phyloP scores from a whole-genome alignment of 2,113 vertebrate genomes.

The Polyodon spathula region DNA sequence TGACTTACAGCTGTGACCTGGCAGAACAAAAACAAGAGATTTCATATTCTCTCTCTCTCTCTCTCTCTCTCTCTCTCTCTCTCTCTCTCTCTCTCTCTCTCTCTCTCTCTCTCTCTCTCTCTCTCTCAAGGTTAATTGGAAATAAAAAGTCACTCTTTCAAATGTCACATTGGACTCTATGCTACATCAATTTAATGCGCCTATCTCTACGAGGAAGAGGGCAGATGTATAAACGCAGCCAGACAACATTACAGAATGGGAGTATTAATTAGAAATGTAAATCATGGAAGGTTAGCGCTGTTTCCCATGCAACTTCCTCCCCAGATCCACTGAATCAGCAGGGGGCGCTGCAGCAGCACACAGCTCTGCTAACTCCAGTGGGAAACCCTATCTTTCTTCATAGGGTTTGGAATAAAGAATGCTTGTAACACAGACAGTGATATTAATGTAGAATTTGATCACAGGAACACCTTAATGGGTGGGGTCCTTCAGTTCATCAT shows the following conservation, averaged over 20 bases:
- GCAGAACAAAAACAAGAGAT: neutral
- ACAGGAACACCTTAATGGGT: too few relatives aligned
- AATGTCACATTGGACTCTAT: conserved; percentile 10
- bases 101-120: neutral
- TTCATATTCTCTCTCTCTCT: conserved; percentile 6
- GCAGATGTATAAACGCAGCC: conserved; percentile 43
- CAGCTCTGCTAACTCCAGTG: neutral
- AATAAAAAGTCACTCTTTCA: conserved; percentile 4
- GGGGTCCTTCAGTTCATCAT: too few relatives aligned
- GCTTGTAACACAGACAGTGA: too few relatives aligned
- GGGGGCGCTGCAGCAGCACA: neutral
- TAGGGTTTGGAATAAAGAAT: too few relatives aligned
- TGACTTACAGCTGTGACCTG: neutral
- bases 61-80: conserved; percentile 21
- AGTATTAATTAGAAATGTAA: conserved; percentile 55
- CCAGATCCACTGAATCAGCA: conserved; percentile 19
- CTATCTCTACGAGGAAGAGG: conserved; percentile 17
- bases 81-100: conserved; percentile 10
- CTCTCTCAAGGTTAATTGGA: neutral
- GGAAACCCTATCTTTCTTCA: too few relatives aligned
- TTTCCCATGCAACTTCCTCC: conserved; percentile 33
- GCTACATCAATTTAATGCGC: neutral
- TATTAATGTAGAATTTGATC: too few relatives aligned
- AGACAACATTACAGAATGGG: conserved; percentile 37
- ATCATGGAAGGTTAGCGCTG: conserved; percentile 32